Conservation (phyloP, 2,888 invertebrate species). For the Melanchra persicariae region DNA sequence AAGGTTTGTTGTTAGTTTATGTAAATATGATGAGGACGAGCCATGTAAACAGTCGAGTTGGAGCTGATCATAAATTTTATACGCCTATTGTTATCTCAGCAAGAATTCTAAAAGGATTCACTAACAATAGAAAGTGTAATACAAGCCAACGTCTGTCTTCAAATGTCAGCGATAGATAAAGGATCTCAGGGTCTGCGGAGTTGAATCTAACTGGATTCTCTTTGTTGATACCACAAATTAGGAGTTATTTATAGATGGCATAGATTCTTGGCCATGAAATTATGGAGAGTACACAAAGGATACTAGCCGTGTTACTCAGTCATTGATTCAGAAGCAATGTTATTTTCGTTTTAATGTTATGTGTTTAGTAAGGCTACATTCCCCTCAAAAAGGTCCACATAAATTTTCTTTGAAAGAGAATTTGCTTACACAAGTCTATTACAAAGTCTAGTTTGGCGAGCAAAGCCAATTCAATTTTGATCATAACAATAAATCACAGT, state of each 20-base stretch:
- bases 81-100: constrained; percentile 60
- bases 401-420: neutral
- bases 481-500: constrained; percentile 16
- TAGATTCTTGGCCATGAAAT: constrained; percentile 34
- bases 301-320: neutral
- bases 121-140: constrained; percentile 70
- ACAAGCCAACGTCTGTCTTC: constrained; percentile 70
- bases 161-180: constrained; percentile 67
- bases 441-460: constrained; percentile 13
- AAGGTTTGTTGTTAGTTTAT: constrained; percentile 27
- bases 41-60: constrained; percentile 34
- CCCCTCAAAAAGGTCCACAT: neutral
- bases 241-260: constrained; percentile 46
- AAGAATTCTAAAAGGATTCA: constrained; percentile 71
- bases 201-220: constrained; percentile 61
- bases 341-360: constrained; percentile 4
- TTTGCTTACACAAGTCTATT: constrained; percentile 17
- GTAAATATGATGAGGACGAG: constrained; percentile 42
- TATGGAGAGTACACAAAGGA: constrained; percentile 11
- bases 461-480: neutral
- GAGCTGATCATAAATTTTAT: constrained; percentile 61
- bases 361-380: neutral
- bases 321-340: neutral
- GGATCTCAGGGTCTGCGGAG: constrained; percentile 54
- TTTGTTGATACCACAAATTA: constrained; percentile 58